These are phyloP conservation scores for Champsocephalus gunnari DNA, from an alignment of 2,797 vertebrate genomes.

Conservation along the genomic window DNA sequence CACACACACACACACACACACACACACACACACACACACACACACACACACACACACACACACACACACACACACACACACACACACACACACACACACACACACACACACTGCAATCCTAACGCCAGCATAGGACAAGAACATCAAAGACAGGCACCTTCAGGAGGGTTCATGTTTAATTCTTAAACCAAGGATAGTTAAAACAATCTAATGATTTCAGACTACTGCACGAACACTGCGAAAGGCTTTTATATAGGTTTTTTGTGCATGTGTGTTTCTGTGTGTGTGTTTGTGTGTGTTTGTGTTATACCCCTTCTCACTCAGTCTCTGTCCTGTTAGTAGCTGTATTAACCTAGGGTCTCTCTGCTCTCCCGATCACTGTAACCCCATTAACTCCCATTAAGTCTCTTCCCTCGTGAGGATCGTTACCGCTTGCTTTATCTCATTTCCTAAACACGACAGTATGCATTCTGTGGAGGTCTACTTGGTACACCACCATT, in stretches of 20 bases:
- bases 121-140: slow-evolving; percentile 53
- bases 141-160: slow-evolving; percentile 70
- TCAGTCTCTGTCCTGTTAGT: slow-evolving; percentile 71
- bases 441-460: slow-evolving; percentile 67
- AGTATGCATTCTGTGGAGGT: slow-evolving; percentile 46
- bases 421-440: slow-evolving; percentile 64
- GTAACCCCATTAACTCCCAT: slow-evolving; percentile 82
- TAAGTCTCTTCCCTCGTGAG: slow-evolving; percentile 73
- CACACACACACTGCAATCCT: slow-evolving; percentile 37
- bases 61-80: slow-evolving; percentile 24
- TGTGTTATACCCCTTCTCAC: slow-evolving; percentile 6
- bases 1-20: slow-evolving; percentile 17
- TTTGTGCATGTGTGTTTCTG: neutral
- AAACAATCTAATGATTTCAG: slow-evolving; percentile 61
- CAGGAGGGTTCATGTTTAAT: slow-evolving; percentile 68
- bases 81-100: slow-evolving; percentile 17
- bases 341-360: slow-evolving; percentile 75
- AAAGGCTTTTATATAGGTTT: slow-evolving; percentile 38
- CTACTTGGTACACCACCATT: slow-evolving; percentile 23
- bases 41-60: slow-evolving; percentile 17
- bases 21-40: slow-evolving; percentile 25
- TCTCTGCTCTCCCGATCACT: slow-evolving; percentile 70
- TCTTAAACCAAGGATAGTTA: slow-evolving; percentile 54
- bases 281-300: neutral
- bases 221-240: slow-evolving; percentile 19